Percentiles rank a stretch among this genome's conserved stretches.
Evolutionary conservation across 2,888 invertebrate genomes (phyloP).

Genomic region (Synergus itoensis): DNA sequence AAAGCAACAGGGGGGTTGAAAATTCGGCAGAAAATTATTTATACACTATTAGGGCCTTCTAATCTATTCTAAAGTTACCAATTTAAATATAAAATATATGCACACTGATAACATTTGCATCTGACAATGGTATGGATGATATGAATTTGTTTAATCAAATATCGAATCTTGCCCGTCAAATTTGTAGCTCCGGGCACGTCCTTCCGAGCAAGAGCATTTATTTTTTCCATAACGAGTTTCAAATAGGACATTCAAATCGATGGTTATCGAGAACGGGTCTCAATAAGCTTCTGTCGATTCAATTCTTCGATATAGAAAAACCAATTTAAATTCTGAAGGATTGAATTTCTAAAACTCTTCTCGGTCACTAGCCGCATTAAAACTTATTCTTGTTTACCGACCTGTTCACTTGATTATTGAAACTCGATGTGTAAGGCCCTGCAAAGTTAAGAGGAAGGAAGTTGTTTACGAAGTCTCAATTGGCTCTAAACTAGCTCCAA

Average conservation of each 20-base stretch:
- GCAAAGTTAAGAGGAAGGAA: background rate
- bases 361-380: slow-evolving; percentile 14
- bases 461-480: slow-evolving; percentile 17
- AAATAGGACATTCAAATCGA: slow-evolving; percentile 30
- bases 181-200: slow-evolving; percentile 6
- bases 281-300: slow-evolving; percentile 35
- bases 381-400: slow-evolving; percentile 24
- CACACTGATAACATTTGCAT: background rate
- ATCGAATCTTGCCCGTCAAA: background rate
- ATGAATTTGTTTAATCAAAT: slow-evolving; percentile 2
- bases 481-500: slow-evolving; percentile 1
- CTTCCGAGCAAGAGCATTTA: background rate
- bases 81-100: background rate
- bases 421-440: background rate
- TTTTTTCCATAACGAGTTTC: slow-evolving; percentile 22
- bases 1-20: no score
- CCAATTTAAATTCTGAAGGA: slow-evolving; percentile 29
- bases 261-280: slow-evolving; percentile 24
- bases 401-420: slow-evolving; percentile 14
- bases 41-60: background rate
- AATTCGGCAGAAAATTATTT: no score
- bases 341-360: slow-evolving; percentile 24
- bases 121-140: background rate
- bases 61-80: background rate
- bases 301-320: slow-evolving; percentile 23